Percentiles rank a stretch among this genome's conserved stretches.
phyloP scores from a whole-genome alignment of 2,888 invertebrate species.

The Elegia similella region DNA sequence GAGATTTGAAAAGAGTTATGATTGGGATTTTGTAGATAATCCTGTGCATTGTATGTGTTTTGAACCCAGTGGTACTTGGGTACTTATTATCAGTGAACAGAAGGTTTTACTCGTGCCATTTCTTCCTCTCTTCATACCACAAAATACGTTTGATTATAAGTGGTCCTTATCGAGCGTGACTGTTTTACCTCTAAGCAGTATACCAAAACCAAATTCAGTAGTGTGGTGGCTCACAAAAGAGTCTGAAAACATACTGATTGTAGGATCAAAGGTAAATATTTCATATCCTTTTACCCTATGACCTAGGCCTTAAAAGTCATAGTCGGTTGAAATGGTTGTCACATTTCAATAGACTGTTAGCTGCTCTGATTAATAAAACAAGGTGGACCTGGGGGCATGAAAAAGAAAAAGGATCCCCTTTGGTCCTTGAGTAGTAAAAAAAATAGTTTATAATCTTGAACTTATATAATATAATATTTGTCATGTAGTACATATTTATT shows the following conservation, averaged over 20 bases:
- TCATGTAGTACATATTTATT: no score
- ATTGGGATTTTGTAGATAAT: constrained; percentile 75
- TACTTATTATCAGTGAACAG: constrained; percentile 83
- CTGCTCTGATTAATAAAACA: no score
- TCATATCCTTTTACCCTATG: no score
- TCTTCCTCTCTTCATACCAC: constrained; percentile 68
- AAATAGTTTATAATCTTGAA: no score
- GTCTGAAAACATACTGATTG: constrained; percentile 85
- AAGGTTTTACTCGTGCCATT: constrained; percentile 75
- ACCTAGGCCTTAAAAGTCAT: no score
- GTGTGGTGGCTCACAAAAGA: constrained; percentile 91
- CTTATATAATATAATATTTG: no score
- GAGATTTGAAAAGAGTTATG: constrained; percentile 62
- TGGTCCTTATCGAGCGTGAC: constrained; percentile 76
- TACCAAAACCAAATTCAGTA: constrained; percentile 81
- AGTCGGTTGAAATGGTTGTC: no score
- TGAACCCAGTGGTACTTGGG: constrained; percentile 91
- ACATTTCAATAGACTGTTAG: no score
- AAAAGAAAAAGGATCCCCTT: no score
- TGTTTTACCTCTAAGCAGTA: constrained; percentile 61
- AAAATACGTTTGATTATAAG: constrained; percentile 68
- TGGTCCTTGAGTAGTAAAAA: no score
- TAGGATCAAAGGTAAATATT: constrained; percentile 84
- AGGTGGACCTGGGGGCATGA: no score
- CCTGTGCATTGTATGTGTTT: constrained; percentile 88